Conservation (phyloP, 2,888 invertebrate genomes). For the Parnassius smintheus region DNA sequence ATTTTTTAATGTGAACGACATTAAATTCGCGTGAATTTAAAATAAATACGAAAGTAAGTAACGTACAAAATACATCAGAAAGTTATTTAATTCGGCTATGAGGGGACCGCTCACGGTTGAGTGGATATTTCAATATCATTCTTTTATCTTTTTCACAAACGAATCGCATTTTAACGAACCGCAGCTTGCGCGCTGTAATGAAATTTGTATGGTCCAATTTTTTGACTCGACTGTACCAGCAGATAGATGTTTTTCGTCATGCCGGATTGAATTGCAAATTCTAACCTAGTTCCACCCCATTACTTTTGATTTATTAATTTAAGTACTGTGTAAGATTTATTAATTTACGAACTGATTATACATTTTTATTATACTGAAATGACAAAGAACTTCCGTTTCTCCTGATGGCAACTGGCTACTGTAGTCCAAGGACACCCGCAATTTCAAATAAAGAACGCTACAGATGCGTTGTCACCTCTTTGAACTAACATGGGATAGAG, state of each 20-base stretch:
- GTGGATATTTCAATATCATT: conserved; percentile 11
- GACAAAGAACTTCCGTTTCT: too few relatives aligned
- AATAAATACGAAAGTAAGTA: neutral
- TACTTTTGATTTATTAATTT: conserved; percentile 10
- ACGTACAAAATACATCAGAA: conserved; percentile 7
- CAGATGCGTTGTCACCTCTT: too few relatives aligned
- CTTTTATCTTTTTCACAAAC: conserved; percentile 13
- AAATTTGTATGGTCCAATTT: conserved; percentile 1
- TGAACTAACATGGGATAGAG: too few relatives aligned
- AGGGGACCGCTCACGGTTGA: conserved; percentile 5
- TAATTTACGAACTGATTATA: conserved; percentile 5
- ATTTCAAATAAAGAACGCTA: too few relatives aligned
- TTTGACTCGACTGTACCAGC: neutral
- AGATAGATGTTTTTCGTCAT: conserved; percentile 4
- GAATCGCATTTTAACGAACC: conserved; percentile 1
- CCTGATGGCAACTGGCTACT: too few relatives aligned
- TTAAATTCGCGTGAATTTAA: too few relatives aligned
- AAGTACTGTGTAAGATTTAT: neutral
- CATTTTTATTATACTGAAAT: too few relatives aligned
- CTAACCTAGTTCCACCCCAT: conserved; percentile 8
- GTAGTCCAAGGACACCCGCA: too few relatives aligned
- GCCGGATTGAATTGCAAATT: conserved; percentile 21
- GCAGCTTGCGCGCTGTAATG: conserved; percentile 2
- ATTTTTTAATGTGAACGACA: too few relatives aligned
- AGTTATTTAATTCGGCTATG: conserved; percentile 15